phyloP scores from a whole-genome alignment of 2,888 invertebrate genomes.

The Meiosimyza platycephala region DNA sequence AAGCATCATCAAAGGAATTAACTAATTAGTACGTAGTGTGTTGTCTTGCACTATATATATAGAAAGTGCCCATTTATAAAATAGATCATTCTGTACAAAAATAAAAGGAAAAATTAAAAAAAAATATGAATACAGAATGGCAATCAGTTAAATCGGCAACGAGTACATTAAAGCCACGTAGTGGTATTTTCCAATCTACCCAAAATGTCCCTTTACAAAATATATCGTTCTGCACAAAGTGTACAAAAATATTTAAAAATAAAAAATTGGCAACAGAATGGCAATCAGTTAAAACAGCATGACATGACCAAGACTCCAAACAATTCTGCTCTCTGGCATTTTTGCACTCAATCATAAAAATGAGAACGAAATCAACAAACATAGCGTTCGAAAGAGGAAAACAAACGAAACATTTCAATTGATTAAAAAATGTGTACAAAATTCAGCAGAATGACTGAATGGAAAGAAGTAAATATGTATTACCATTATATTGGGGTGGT shows the following conservation, averaged over 20 bases:
- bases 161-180: too few relatives aligned
- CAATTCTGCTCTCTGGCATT: conserved; percentile 63
- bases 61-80: too few relatives aligned
- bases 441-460: conserved; percentile 39
- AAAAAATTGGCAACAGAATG: conserved; percentile 5
- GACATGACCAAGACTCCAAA: conserved; percentile 64
- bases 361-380: conserved; percentile 43
- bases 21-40: too few relatives aligned
- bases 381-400: conserved; percentile 45
- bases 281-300: conserved; percentile 63
- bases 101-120: too few relatives aligned
- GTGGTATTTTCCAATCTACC: too few relatives aligned
- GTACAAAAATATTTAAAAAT: background rate
- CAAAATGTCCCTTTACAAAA: too few relatives aligned
- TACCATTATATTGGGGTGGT: conserved; percentile 4
- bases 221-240: background rate
- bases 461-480: conserved; percentile 21
- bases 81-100: too few relatives aligned
- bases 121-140: too few relatives aligned
- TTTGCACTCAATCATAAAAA: conserved; percentile 61
- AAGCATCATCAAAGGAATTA: too few relatives aligned
- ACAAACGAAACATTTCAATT: conserved; percentile 37
- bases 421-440: conserved; percentile 43
- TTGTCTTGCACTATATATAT: background rate
- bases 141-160: too few relatives aligned